Base-by-base conservation (phyloP, 2,113 vertebrate genomes). In the Protomyctophum bolini region DNA sequence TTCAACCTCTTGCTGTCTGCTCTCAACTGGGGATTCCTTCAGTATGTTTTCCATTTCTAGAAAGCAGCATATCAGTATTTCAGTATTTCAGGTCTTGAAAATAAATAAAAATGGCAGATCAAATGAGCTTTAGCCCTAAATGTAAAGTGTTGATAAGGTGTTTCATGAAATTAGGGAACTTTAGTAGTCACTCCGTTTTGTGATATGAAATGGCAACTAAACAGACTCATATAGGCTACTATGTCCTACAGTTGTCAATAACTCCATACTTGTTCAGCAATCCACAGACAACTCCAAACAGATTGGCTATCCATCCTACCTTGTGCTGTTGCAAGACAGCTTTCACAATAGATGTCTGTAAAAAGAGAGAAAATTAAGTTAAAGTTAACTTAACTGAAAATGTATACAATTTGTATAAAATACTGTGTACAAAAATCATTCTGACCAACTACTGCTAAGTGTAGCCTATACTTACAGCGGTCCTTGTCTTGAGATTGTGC, bases 331-430 rank as follows among this genome's bases (percentile, higher is more conserved):
- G 70, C 74, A 7, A 92, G 71, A 73, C 91, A 91, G 73, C 79
- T 91, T 63, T 91, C 88, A 72, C 90, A 92, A 66, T 83, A 82
- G 7, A 72, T 51, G 10, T 85, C 90, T 92, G 85, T 73, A 49
- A 77, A 68, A 72, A 56, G 41, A 58, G 2, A 69, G 0, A 72
- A 63, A 8, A 45, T 7, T 12, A 66, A 66, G 6, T 9, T 54
- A 14, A 21, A 14, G 33, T 41, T 41, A 41, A 41, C 33, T 4
- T 12, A 52, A 12, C 3, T 52, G 50, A 52, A 52, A 52, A 63
- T 47, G 15, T 21, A 21, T 10, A 58, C 8, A 6, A 8, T 21
- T 21, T 21, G 21, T 21, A 21, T 10, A 21, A 1, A 7, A n/a
- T 8, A 28, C 4, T 21, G n/a, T 21, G 4, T 10, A 46, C 7